Evolutionary conservation across 2,113 vertebrate genomes (phyloP).

Genomic region (Atractosteus spatula): DNA sequence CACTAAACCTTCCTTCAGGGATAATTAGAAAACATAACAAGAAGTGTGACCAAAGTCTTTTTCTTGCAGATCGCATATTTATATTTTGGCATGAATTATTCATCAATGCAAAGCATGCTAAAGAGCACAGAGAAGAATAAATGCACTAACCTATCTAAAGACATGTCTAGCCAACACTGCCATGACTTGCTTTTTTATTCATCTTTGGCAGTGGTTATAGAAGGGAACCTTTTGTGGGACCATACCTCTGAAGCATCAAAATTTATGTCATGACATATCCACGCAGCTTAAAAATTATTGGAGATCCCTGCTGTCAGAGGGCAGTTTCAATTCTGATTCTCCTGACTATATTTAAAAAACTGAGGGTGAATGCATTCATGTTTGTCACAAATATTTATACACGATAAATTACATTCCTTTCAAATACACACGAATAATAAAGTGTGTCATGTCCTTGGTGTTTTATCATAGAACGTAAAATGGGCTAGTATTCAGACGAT

Average conservation of each 20-base stretch:
- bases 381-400: too few species aligned
- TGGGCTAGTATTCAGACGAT: too few species aligned
- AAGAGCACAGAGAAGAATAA: background rate
- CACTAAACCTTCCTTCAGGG: background rate
- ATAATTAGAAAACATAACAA: slow-evolving; percentile 1
- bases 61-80: background rate
- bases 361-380: too few species aligned
- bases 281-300: too few species aligned
- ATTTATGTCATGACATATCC: too few species aligned
- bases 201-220: background rate
- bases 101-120: background rate
- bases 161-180: background rate
- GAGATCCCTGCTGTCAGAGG: too few species aligned
- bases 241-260: background rate
- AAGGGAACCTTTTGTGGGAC: background rate
- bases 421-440: too few species aligned
- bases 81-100: slow-evolving; percentile 1
- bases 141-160: background rate
- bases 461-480: too few species aligned
- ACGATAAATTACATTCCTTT: too few species aligned
- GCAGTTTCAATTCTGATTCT: too few species aligned
- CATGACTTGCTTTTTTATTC: background rate
- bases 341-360: too few species aligned
- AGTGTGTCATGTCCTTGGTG: too few species aligned
- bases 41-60: background rate